Conservation (phyloP, 2,113 vertebrate species). For the Alligator sinensis region DNA sequence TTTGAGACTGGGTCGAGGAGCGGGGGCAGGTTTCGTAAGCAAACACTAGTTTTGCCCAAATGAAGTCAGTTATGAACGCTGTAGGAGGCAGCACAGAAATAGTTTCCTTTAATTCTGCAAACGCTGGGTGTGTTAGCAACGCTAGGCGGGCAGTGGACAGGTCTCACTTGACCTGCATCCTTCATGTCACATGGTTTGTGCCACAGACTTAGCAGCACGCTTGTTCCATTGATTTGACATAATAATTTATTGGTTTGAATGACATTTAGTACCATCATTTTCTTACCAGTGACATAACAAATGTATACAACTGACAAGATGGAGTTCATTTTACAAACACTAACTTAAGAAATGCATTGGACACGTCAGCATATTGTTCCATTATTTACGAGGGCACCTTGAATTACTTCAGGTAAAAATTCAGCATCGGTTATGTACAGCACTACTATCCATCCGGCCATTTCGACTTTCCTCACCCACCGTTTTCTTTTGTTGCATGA, state of each 20-base stretch:
- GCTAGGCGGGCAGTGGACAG: not conserved
- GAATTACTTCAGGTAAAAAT: slow-evolving; percentile 33
- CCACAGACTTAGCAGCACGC: slow-evolving; percentile 8
- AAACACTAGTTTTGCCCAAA: not conserved
- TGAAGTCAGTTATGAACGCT: not conserved
- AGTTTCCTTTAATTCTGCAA: not conserved
- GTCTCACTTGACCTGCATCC: not conserved
- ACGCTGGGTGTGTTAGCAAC: too few relatives aligned
- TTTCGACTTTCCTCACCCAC: not conserved
- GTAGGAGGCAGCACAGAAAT: not conserved
- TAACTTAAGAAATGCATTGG: slow-evolving; percentile 17
- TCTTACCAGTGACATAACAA: slow-evolving; percentile 70
- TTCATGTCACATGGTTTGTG: not conserved
- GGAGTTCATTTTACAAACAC: slow-evolving; percentile 64
- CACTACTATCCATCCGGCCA: not conserved
- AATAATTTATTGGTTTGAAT: slow-evolving; percentile 76
- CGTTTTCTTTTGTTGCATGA: not conserved
- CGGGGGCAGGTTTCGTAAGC: not conserved
- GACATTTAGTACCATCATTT: slow-evolving; percentile 75
- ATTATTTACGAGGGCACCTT: not conserved
- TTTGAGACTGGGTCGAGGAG: not conserved
- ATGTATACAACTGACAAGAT: slow-evolving; percentile 60
- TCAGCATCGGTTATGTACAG: slow-evolving; percentile 34
- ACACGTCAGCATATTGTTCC: not conserved
- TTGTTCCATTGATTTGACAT: slow-evolving; percentile 36